Evolutionary conservation across 30 jellyfish, hydroid and myxozoan species (phyloP).

Genomic region (Hydra vulgaris): DNA sequence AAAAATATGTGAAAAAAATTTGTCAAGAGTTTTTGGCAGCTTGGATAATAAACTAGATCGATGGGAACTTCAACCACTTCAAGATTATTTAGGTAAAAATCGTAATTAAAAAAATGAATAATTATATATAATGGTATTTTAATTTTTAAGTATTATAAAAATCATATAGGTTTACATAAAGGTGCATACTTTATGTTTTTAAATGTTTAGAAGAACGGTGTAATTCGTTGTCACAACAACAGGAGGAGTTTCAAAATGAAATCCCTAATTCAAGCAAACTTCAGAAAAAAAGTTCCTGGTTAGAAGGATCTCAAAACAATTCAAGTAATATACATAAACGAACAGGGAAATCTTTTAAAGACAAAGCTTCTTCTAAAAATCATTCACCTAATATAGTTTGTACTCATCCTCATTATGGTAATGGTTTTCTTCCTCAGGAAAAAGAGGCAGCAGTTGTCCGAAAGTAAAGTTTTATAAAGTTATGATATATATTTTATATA

Average conservation of each 20-base stretch:
- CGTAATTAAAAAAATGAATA: too few relatives aligned
- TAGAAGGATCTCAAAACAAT: not conserved
- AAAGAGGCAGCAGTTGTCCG: slow-evolving; percentile 33
- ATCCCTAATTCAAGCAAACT: not conserved
- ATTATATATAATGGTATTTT: too few relatives aligned
- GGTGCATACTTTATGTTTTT: too few relatives aligned
- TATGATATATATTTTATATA: too few relatives aligned
- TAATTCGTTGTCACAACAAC: slow-evolving; percentile 23
- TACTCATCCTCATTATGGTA: slow-evolving; percentile 32
- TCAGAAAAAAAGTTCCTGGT: not conserved
- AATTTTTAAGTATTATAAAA: too few relatives aligned
- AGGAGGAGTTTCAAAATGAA: not conserved
- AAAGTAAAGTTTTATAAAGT: slow-evolving; percentile 11
- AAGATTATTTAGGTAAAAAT: slow-evolving; percentile 22
- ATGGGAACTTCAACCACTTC: slow-evolving; percentile 28
- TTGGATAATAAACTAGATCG: slow-evolving; percentile 34
- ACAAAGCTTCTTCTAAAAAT: not conserved
- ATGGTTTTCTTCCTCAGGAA: slow-evolving; percentile 26
- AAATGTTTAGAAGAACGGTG: slow-evolving; percentile 14
- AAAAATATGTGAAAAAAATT: not conserved
- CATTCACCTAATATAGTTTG: not conserved
- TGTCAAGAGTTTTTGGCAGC: not conserved
- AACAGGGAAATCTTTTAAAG: not conserved
- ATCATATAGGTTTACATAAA: too few relatives aligned
- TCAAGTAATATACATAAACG: not conserved